Evolutionary conservation across 2,113 vertebrate genomes (phyloP).

Genomic region (Tauraco erythrolophus): DNA sequence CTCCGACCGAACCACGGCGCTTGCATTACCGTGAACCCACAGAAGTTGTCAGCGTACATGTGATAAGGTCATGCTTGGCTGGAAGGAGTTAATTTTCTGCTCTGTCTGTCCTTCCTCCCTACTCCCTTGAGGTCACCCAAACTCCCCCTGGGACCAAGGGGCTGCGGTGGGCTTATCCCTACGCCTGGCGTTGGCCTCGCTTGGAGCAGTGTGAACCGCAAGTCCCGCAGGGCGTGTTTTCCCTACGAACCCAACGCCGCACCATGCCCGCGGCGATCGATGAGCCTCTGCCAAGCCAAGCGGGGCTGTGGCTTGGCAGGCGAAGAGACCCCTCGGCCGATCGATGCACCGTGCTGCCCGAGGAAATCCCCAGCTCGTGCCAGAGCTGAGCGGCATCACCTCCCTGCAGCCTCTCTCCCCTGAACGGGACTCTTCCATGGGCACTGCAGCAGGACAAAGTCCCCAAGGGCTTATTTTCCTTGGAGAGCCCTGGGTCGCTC

Average conservation of each 20-base stretch:
- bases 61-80: background rate
- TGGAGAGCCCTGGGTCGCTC: background rate
- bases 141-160: background rate
- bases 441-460: background rate
- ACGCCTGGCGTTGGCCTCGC: accelerated
- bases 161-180: background rate
- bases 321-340: background rate
- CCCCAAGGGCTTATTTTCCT: background rate
- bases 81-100: background rate
- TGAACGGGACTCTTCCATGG: accelerated
- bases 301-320: constrained; percentile 37
- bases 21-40: accelerated
- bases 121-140: background rate
- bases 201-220: background rate
- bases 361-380: background rate
- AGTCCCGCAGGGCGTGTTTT: background rate
- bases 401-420: accelerated
- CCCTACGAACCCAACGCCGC: background rate
- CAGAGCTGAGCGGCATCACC: accelerated
- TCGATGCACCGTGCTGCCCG: background rate
- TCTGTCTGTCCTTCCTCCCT: background rate
- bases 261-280: background rate
- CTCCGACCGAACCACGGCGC: accelerated
- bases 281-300: background rate
- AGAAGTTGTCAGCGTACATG: accelerated